Base-by-base conservation (phyloP, 2,113 vertebrate genomes). In the Neoarius graeffei region DNA sequence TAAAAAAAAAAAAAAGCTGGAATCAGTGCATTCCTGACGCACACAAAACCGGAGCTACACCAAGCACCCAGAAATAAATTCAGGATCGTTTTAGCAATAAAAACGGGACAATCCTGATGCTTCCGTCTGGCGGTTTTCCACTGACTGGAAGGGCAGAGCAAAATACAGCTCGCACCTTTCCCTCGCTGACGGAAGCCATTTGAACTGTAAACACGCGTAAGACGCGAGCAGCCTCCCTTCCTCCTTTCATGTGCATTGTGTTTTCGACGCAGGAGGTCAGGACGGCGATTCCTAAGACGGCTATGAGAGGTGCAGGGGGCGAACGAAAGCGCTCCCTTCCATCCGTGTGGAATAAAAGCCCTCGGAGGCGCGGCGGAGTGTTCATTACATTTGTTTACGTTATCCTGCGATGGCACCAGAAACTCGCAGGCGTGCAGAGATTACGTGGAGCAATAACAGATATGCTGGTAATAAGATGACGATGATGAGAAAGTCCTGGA, bases 301-400 rank as follows among this genome's bases (percentile, higher is more conserved):
- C 67, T 74, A 87, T 48, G 14, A 74, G 69, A 83, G 54, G 62
- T 35, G 15, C 20, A 60, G 30, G 27, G 48, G 42, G 76, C 56
- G 79, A 87, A 89, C 59, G 60, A 57, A 71, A 5, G 76, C 54
- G 23, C 52, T 59, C 84, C 84, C 30, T 56, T 76, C 64, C 88
- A 86, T 84, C 59, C 73, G 42, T 35, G 30, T 35, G 86, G 67
- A 85, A 88, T 89, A 77, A 90, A 82, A 77, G 5, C 74, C 50
- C 64, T 76, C 54, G 42, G 80, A 59, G 87, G 8, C 20, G 81
- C 35, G 74, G 71, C 76, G 17, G 67, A 48, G 74, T 67, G 66
- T 89, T 89, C 88, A 86, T 90, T 88, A 90, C 84, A 90, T 88
- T 87, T 87, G 86, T 90, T 91, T 87, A 90, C 87, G 86, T 90